Conservation (phyloP, 2,888 invertebrate species). For the Dioctria linearis region DNA sequence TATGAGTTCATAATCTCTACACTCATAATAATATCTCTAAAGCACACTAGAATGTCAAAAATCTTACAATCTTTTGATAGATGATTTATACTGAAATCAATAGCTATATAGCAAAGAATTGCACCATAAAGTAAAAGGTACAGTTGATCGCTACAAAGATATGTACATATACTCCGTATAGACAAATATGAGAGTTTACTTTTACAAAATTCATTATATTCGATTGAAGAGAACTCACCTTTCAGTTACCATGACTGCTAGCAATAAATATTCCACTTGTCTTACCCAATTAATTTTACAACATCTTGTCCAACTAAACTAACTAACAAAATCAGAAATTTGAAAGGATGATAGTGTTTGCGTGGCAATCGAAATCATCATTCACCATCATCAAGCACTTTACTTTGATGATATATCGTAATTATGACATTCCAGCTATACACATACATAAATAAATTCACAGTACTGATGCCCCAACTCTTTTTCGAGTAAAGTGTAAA, state of each 20-base stretch:
- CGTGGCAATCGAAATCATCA: background rate
- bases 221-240: slow-evolving; percentile 1
- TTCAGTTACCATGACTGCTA: slow-evolving; percentile 11
- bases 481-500: too few relatives aligned
- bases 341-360: slow-evolving; percentile 30
- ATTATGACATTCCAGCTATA: slow-evolving; percentile 14
- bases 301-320: background rate
- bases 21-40: background rate
- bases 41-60: slow-evolving; percentile 1
- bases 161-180: background rate
- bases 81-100: background rate
- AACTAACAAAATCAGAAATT: background rate
- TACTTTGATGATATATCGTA: slow-evolving; percentile 16
- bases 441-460: background rate
- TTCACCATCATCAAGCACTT: background rate
- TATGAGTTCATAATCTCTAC: too few relatives aligned
- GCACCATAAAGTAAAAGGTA: background rate
- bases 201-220: slow-evolving; percentile 23
- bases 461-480: too few relatives aligned
- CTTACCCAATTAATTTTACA: slow-evolving; percentile 39
- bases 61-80: background rate
- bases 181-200: background rate
- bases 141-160: background rate
- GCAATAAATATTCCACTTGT: slow-evolving; percentile 34
- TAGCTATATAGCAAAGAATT: background rate